Evolutionary conservation across 2,113 vertebrate genomes (phyloP), one percentile per base, ranked within the genome.

Genomic region (cat (Felis catus)): DNA sequence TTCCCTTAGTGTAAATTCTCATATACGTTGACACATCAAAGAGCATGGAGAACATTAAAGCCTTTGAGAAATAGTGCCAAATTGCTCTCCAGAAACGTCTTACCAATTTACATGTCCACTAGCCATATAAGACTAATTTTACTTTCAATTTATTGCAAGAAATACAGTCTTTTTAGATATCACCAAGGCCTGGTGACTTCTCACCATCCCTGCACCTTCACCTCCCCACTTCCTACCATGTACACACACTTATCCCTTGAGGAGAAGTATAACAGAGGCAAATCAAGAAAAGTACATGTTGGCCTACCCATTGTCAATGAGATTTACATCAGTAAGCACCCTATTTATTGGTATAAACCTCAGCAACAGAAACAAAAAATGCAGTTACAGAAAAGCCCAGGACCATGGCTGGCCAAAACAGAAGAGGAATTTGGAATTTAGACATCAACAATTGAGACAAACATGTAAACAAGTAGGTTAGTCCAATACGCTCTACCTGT

Each of bases 71-170:
- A 84, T 76, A 65, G 65, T 66, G 21, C 55, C 45, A 90, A 81
- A 39, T 80, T 95, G 41, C 19, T 74, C 31, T 95, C 48, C 71
- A 93, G 73, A 90, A 89, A 79, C 15, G 55, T 90, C 95, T 81
- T 58, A 85, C 14, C 36, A 66, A 93, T 51, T 93, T 93, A 80
- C 10, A 86, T 39, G 73, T 74, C 73, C 45, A 81, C 21, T 81
- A 86, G 31, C 80, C 3, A 0, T 74, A 51, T 39, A 90, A 93
- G 5, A 81, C 53, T 73, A 78, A 45, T 41, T 92, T 84, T 51
- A 66, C 73, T 81, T 93, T 61, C 31, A 90, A 51, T 81, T 81
- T 90, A n/a, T 73, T 93, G 73, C 18, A 74, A 90, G 55, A 94
- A 74, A 92, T 79, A 53, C 29, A 61, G 45, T 21, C 41, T 85